phyloP scores from a whole-genome alignment of 2,797 vertebrate genomes.

The Mormyrus proboscirostris region DNA sequence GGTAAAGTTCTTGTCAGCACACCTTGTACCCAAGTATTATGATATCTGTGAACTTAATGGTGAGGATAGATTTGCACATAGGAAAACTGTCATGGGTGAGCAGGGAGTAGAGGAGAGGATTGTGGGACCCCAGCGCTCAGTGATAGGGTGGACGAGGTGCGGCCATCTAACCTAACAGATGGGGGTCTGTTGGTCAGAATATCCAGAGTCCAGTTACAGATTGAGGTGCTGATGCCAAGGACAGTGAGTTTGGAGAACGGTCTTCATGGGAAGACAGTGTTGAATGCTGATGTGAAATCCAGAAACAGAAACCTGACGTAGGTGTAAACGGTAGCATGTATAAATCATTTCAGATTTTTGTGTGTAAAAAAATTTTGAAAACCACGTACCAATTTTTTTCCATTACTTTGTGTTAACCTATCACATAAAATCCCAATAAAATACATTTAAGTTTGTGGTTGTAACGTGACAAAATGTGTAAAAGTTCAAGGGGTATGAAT shows the following conservation, averaged over 20 bases:
- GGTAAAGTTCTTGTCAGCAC: neutral
- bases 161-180: neutral
- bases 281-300: neutral
- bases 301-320: neutral
- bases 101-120: neutral
- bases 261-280: neutral
- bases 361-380: too few species aligned
- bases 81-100: neutral
- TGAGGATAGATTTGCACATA: neutral
- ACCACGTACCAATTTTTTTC: too few species aligned
- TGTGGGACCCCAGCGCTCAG: neutral
- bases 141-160: neutral
- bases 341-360: neutral
- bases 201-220: neutral
- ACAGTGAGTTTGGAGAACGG: neutral
- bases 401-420: too few species aligned
- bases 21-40: neutral
- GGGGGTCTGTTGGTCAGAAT: neutral
- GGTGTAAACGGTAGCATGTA: neutral
- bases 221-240: neutral
- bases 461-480: too few species aligned
- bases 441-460: too few species aligned
- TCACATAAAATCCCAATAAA: too few species aligned
- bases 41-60: neutral
- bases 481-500: too few species aligned